Percentiles rank a stretch among this genome's conserved stretches.
phyloP scores from a whole-genome alignment of 2,888 invertebrate genomes.

The Drosophila greeni region DNA sequence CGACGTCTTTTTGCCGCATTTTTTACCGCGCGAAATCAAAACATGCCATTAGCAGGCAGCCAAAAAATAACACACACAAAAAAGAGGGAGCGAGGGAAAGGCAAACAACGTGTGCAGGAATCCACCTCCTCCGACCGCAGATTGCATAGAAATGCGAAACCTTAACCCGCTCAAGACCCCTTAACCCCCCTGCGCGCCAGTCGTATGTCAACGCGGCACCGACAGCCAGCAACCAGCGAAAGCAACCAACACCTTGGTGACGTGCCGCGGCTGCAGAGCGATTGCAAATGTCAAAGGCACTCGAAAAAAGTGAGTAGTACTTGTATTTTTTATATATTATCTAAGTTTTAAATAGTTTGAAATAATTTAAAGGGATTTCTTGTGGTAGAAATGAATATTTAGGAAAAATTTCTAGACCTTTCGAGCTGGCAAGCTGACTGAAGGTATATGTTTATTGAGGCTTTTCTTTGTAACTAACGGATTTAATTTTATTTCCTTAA shows the following conservation, averaged over 20 bases:
- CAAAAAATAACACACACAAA: slow-evolving; percentile 5
- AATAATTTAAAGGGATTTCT: too few species aligned
- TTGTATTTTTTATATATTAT: too few species aligned
- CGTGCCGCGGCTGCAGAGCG: slow-evolving; percentile 24
- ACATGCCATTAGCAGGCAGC: slow-evolving; percentile 60
- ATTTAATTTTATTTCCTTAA: not conserved
- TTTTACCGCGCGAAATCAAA: slow-evolving; percentile 60
- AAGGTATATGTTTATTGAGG: not conserved
- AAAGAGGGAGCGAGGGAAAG: not conserved
- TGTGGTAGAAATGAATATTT: too few species aligned
- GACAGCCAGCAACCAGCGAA: slow-evolving; percentile 6
- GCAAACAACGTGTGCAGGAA: slow-evolving; percentile 24
- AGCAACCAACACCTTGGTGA: slow-evolving; percentile 28
- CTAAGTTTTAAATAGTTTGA: too few species aligned
- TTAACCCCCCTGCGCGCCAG: too few species aligned
- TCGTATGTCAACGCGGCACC: slow-evolving; percentile 11
- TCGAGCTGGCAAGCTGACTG: too few species aligned
- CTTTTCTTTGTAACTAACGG: not conserved
- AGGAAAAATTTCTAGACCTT: too few species aligned
- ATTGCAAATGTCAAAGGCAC: slow-evolving; percentile 9
- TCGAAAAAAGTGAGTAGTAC: too few species aligned
- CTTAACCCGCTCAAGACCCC: slow-evolving; percentile 11
- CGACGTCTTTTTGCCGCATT: slow-evolving; percentile 42
- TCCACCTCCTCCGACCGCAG: slow-evolving; percentile 8
- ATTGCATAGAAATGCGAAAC: slow-evolving; percentile 29